phyloP scores from a whole-genome alignment of 2,113 vertebrate species.

The Bungarus multicinctus region DNA sequence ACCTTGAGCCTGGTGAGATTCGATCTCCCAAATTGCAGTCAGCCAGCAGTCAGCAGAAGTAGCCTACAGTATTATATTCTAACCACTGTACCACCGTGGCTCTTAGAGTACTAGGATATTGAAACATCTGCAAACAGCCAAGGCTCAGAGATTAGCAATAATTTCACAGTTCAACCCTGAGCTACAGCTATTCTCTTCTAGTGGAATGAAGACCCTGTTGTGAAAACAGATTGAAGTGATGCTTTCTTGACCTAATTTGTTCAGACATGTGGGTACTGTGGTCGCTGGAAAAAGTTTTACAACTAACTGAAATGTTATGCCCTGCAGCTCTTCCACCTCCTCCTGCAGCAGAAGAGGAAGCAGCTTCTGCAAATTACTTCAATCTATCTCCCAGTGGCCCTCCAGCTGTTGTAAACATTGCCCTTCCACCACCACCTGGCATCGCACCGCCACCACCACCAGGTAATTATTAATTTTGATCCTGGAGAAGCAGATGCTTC shows the following conservation, averaged over 20 bases:
- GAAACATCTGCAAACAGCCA: neutral
- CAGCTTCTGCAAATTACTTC: constrained; percentile 90
- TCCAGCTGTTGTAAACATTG: constrained; percentile 87
- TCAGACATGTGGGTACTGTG: neutral
- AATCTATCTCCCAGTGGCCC: constrained; percentile 86
- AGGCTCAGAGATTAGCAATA: neutral
- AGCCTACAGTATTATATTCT: too few relatives aligned
- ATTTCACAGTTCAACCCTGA: neutral
- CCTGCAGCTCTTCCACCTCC: constrained; percentile 82
- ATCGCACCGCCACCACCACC: constrained; percentile 86
- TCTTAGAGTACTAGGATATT: neutral
- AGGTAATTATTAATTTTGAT: constrained; percentile 69
- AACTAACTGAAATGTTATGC: constrained; percentile 25
- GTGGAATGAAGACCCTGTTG: neutral
- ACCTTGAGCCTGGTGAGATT: too few relatives aligned
- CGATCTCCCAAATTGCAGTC: too few relatives aligned
- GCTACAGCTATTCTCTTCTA: neutral
- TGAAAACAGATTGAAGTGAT: neutral
- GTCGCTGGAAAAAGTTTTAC: neutral
- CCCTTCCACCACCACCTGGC: constrained; percentile 87
- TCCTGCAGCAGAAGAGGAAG: constrained; percentile 87
- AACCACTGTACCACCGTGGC: too few relatives aligned
- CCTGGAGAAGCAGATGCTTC: neutral
- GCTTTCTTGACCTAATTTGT: neutral
- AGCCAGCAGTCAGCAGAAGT: too few relatives aligned